Evolutionary conservation across 2,888 invertebrate genomes (phyloP), one percentile per base, ranked within the genome.

Genomic region (Lepidochrysops patricia): DNA sequence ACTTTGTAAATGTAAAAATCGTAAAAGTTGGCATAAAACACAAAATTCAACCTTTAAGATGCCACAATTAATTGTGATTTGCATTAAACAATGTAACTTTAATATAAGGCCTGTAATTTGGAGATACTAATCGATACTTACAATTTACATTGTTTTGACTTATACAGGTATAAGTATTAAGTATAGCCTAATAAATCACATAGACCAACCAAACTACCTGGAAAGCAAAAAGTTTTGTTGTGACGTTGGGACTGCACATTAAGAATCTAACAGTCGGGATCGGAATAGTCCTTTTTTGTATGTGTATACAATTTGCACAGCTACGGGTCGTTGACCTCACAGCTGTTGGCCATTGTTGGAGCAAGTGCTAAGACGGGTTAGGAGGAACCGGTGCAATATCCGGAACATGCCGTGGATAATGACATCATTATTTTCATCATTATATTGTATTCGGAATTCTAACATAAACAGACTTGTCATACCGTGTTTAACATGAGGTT

Each of bases 261-360:
- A 54, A 37, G 34, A n/a, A 27, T 43, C 23, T 32, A 32, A 56
- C 74, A 73, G 72, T 72, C 71, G 71, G 74, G 75, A 75, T 76
- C 73, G 70, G 71, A 71, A 78, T 76, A 77, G 79, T 77, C 75
- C 71, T 73, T 74, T 72, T 80, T 85, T 81, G 85, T 84, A 54
- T 9, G 54, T 82, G 79, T 80, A 76, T 81, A 84, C 82, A 88
- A 84, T 88, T 88, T 83, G 87, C 88, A 83, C 82, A 81, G 82
- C 78, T 76, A 71, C 62, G 75, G 75, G 86, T 85, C 88, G 71
- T 75, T 82, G 86, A 87, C 84, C 88, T 80, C 75, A 72, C 79
- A 88, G 87, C 87, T 89, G 88, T 84, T 86, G 78, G 74, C 80
- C 84, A 86, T 83, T 84, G 80, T 80, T 72, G 71, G 71, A 76